These are phyloP conservation scores for Capromys pilorides DNA, from an alignment of 2,797 vertebrate species.

Conservation along the genomic window DNA sequence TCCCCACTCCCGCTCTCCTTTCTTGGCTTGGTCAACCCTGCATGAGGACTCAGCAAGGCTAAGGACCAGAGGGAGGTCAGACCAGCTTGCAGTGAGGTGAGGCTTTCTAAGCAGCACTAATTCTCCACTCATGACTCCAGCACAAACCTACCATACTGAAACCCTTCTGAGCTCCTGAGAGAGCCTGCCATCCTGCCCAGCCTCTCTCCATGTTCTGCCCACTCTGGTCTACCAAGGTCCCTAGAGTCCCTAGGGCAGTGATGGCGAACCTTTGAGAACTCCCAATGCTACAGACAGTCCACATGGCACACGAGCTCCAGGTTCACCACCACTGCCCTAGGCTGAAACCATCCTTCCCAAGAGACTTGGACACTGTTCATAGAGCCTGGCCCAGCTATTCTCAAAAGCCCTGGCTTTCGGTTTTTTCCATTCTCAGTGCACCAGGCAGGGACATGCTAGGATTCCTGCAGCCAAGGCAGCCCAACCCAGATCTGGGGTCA, in stretches of 20 bases:
- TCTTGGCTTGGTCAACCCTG: neutral
- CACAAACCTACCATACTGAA: neutral
- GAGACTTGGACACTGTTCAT: fast-evolving
- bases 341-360: neutral
- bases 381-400: neutral
- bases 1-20: neutral
- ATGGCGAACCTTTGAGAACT: neutral
- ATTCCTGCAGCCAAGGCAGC: neutral
- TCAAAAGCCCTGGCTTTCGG: neutral
- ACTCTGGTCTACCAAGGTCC: neutral
- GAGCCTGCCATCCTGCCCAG: neutral
- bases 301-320: neutral
- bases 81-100: neutral
- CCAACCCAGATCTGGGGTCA: neutral
- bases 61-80: neutral
- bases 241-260: neutral
- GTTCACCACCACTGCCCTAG: neutral
- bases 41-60: neutral
- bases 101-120: neutral
- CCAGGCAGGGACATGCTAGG: neutral
- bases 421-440: neutral
- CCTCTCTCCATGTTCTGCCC: neutral
- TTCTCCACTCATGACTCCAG: neutral
- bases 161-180: neutral
- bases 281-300: neutral